These are phyloP conservation scores for Scelioninae gen. 2 DNA, from an alignment of 2,888 invertebrate genomes.

Conservation along the genomic window DNA sequence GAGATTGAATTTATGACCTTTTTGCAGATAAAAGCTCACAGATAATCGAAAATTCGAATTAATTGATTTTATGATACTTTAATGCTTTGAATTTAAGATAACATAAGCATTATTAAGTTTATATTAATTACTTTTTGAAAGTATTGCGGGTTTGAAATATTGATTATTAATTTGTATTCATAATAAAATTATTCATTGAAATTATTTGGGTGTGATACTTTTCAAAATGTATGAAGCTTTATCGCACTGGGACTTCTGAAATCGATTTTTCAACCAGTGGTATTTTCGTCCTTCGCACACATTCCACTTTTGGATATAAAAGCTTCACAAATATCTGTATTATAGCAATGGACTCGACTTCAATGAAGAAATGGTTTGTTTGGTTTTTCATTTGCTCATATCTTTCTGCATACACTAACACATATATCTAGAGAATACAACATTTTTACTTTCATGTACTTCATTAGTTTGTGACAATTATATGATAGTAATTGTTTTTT, in stretches of 20 bases:
- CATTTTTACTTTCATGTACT: too few relatives aligned
- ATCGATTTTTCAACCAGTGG: constrained; percentile 25
- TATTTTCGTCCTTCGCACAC: constrained; percentile 23
- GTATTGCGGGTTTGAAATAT: not conserved
- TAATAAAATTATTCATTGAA: constrained; percentile 4
- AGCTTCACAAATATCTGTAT: constrained; percentile 15
- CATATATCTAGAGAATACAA: too few relatives aligned
- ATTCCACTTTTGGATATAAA: constrained; percentile 20
- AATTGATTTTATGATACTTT: constrained; percentile 52
- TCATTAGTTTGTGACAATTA: too few relatives aligned
- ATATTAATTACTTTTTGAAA: constrained; percentile 27
- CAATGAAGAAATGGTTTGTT: constrained; percentile 11
- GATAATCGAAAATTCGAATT: constrained; percentile 56
- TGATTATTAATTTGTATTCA: not conserved
- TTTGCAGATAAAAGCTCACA: constrained; percentile 49
- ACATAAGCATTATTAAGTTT: constrained; percentile 35
- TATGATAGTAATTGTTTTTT: too few relatives aligned
- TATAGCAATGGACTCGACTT: constrained; percentile 2
- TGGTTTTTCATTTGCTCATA: constrained; percentile 1
- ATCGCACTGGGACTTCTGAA: not conserved
- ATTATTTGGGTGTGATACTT: too few relatives aligned
- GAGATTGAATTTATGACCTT: constrained; percentile 58
- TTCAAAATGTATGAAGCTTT: too few relatives aligned
- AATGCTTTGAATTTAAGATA: too few relatives aligned
- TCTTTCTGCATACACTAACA: too few relatives aligned